Evolutionary conservation across 2,113 vertebrate genomes (phyloP).

Genomic region (Pachycephala philippinensis): DNA sequence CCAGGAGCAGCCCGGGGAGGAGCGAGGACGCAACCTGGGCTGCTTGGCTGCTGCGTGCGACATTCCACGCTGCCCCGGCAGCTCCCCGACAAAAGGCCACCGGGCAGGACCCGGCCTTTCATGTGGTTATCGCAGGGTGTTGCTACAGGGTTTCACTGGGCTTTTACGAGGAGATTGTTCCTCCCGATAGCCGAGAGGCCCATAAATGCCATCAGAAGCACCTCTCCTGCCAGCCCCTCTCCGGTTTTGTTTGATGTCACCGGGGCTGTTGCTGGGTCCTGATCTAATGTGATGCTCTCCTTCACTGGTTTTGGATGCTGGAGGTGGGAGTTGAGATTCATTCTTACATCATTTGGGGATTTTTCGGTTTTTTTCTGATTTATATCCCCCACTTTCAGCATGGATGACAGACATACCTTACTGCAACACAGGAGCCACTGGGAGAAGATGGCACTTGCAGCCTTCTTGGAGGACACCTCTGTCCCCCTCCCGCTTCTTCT

Average conservation of each 20-base stretch:
- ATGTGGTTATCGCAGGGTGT: conserved; percentile 19
- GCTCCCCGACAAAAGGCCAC: background rate
- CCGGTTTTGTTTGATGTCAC: background rate
- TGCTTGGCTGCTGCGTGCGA: background rate
- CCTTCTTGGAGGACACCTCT: background rate
- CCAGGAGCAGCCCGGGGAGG: background rate
- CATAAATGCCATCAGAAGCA: background rate
- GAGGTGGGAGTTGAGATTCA: background rate
- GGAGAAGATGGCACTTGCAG: background rate
- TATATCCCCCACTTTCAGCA: accelerated
- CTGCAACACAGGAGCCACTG: accelerated
- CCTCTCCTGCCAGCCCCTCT: background rate
- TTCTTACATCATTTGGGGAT: background rate
- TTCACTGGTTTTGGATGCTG: background rate
- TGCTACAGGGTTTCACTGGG: background rate
- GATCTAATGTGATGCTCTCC: background rate
- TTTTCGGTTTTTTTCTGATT: background rate
- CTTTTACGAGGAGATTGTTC: background rate
- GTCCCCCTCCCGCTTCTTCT: background rate
- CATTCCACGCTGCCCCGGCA: conserved; percentile 7
- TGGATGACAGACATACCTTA: background rate
- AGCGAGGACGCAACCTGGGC: background rate
- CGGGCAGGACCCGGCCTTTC: background rate
- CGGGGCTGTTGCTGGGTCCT: background rate
- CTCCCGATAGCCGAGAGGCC: background rate